Base-by-base conservation (phyloP, 2,113 vertebrate species). In the Pelusios castaneus region DNA sequence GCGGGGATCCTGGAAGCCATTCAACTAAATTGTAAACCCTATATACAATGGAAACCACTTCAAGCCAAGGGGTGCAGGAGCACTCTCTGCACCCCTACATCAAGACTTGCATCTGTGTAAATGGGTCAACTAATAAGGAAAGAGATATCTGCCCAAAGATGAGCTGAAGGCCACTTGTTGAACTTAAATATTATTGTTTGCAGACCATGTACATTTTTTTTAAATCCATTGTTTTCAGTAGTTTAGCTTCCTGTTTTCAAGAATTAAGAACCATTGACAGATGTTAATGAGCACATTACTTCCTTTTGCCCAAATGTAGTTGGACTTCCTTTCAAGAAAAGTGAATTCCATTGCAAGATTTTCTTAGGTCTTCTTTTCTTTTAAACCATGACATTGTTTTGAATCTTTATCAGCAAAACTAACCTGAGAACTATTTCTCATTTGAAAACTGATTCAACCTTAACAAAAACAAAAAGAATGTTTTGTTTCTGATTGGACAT, bases 361-460 rank as follows among this genome's bases (percentile, higher is more conserved):
- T 84, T n/a, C 91, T 76, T n/a, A n/a, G n/a, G 10, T 73, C 97
- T 82, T 52, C 38, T 87, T 95, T 85, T 4, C 51, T 83, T 95
- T 83, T 91, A 84, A 55, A 56, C 85, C 90, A 55, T 60, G 84
- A 21, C 3, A 91, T 89, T 92, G 76, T 92, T 90, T 96, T 96
- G 96, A 94, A 56, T 95, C 97, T 96, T 41, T 80, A 47, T 79
- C 78, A 92, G 27, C 58, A 84, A 82, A 94, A 95, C 86, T 93
- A 97, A 94, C 85, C 85, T 87, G 67, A 94, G 86, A 89, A 45
- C 84, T 97, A 82, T 78, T 82, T 95, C 84, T 97, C 56, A 94
- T 97, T 97, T 95, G 84, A 96, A 96, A 96, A 97, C 38, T 95
- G 78, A 96, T 95, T 97, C 92, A 94, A 88, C 87, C 83, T 95